phyloP scores from a whole-genome alignment of 2,888 invertebrate genomes.

The Nomada hirtipes region DNA sequence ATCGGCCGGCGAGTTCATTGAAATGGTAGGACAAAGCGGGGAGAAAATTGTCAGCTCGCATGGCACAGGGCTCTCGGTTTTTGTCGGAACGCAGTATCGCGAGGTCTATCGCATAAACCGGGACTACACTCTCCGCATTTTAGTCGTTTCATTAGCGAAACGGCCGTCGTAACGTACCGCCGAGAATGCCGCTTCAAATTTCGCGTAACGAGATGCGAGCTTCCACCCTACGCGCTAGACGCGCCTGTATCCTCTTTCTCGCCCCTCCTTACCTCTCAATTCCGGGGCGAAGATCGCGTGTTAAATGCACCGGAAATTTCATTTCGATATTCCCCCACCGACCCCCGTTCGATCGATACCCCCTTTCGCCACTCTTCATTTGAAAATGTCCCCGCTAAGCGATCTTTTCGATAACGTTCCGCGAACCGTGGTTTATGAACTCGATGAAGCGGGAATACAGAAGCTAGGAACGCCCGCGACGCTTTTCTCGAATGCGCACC shows the following conservation, averaged over 20 bases:
- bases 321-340: slow-evolving; percentile 5
- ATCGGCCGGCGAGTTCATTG: background rate
- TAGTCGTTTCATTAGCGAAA: slow-evolving; percentile 67
- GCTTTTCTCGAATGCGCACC: background rate
- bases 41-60: background rate
- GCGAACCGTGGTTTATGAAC: background rate
- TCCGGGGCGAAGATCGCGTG: background rate
- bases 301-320: slow-evolving; percentile 43
- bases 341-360: background rate
- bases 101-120: slow-evolving; percentile 21
- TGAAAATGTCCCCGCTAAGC: background rate
- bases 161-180: slow-evolving; percentile 45
- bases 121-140: slow-evolving; percentile 54
- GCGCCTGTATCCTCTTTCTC: background rate
- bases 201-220: slow-evolving; percentile 51
- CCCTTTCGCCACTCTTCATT: background rate
- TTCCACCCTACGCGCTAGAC: background rate
- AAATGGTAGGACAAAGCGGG: background rate
- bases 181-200: slow-evolving; percentile 55
- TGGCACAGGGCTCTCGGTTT: slow-evolving; percentile 5
- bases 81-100: background rate
- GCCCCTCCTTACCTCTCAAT: background rate
- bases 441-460: background rate
- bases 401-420: background rate
- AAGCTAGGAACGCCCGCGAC: background rate